Evolutionary conservation across 2,797 vertebrate species (phyloP), one percentile per base, ranked within the genome.

Genomic region (Pteropus rufus): DNA sequence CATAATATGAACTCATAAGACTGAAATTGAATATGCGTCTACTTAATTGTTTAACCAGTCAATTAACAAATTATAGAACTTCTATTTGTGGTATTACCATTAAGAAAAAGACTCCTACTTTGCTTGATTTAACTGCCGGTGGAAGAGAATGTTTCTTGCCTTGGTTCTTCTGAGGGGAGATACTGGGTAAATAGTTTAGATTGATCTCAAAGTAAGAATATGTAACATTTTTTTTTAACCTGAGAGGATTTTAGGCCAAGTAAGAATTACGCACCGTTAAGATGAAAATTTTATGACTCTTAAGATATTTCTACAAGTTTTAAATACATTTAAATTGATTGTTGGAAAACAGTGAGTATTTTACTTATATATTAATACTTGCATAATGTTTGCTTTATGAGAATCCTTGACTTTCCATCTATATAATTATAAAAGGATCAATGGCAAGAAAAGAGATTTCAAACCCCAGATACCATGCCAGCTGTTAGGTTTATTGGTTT

Each of bases 41-140:
- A 69, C 10, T 80, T 93, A 82, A 62, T 81, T 95, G 52, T 92
- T 89, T 83, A 84, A 67, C 81, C 82, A 92, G 26, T 81, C 46
- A 75, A 15, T 41, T 85, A 67, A 70, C 92, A 84, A 65, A n/a
- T 97, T 69, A 46, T 52, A 19, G 41, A 58, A 10, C 10, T 56
- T 86, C 69, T 88, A n/a, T 91, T 58, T 85, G 60, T 39, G 24
- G 34, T 95, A 9, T 91, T 87, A 39, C 29, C 36, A 11, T 65
- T n/a, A 83, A 58, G 65, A 18, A 90, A 80, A 84, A 93, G 26
- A 10, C 14, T 69, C n/a, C 15, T 82, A 2, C n/a, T 64, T 72
- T 89, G 14, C 60, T 94, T 93, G 62, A 19, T 52, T 31, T 16
- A 14, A 15, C 10, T 91, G 73, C 58, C 36, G 73, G 54, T 24